Conservation (phyloP, 2,113 vertebrate genomes). For the Condylura cristata region DNA sequence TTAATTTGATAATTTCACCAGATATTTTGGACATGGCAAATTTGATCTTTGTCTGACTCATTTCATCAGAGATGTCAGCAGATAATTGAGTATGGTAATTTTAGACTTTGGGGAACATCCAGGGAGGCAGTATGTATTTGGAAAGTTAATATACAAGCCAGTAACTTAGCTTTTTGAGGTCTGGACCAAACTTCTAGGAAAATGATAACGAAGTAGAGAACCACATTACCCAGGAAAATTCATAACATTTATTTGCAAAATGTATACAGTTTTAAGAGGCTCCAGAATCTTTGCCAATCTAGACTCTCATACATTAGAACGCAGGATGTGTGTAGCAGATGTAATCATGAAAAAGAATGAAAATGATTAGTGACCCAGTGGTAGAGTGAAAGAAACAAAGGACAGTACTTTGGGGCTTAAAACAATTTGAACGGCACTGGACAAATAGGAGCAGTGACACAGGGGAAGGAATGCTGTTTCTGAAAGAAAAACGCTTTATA, state of each 20-base stretch:
- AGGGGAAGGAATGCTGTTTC: not conserved
- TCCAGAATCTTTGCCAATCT: not conserved
- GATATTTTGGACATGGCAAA: not conserved
- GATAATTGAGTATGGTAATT: slow-evolving; percentile 12
- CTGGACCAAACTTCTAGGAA: not conserved
- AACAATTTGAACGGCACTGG: not conserved
- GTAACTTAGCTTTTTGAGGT: slow-evolving; percentile 13
- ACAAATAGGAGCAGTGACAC: not conserved
- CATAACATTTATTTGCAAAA: not conserved
- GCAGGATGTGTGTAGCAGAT: not conserved
- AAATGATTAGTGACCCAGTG: not conserved
- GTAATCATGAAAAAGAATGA: not conserved
- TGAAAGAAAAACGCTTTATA: not conserved
- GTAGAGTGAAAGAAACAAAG: not conserved
- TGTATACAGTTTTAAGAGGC: not conserved
- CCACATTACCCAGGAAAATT: not conserved
- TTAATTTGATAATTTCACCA: not conserved
- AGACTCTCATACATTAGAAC: not conserved
- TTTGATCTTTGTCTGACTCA: not conserved
- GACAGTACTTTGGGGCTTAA: not conserved
- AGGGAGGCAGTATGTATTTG: not conserved
- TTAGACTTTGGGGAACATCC: not conserved
- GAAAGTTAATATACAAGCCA: not conserved
- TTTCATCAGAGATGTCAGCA: not conserved
- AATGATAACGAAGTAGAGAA: not conserved